A percentile compares a stretch with the other conserved stretches of the same genome.
Evolutionary conservation across 2,113 vertebrate species (phyloP).

Genomic region (Todiramphus saurophagus): DNA sequence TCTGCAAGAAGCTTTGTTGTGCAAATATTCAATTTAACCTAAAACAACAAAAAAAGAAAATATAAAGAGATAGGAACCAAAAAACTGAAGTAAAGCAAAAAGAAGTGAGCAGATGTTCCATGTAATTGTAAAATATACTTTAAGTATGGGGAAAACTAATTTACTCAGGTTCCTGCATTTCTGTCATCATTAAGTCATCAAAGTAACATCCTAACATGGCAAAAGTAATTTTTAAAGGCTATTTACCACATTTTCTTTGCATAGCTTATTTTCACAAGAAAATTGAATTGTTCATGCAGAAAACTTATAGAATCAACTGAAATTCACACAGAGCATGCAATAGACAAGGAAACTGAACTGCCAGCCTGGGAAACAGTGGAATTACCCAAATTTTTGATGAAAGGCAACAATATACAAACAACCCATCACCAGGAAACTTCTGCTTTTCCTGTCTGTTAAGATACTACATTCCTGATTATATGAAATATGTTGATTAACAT

Average conservation of each 20-base stretch:
- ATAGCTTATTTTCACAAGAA: not conserved
- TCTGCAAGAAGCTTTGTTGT: conserved; percentile 26
- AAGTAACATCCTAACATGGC: not conserved
- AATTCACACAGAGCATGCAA: not conserved
- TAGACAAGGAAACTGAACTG: not conserved
- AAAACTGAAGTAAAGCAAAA: not conserved
- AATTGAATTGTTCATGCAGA: not conserved
- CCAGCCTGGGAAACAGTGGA: not conserved
- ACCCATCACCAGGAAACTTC: not conserved
- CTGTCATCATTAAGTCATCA: not conserved
- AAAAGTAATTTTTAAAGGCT: not conserved
- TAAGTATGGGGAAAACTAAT: not conserved
- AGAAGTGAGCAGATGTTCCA: not conserved
- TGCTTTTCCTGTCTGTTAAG: not conserved
- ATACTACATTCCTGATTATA: not conserved
- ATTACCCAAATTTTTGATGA: not conserved
- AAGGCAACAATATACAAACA: not conserved
- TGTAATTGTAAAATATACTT: not conserved
- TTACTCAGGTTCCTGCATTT: not conserved
- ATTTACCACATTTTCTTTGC: not conserved
- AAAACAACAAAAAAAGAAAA: conserved; percentile 40
- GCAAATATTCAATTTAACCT: conserved; percentile 59
- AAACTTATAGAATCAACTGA: not conserved
- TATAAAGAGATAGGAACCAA: not conserved
- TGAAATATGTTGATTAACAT: not conserved